Evolutionary conservation across 35 echinoderm and acorn worm species (phyloP).

Genomic region (Lytechinus variegatus): DNA sequence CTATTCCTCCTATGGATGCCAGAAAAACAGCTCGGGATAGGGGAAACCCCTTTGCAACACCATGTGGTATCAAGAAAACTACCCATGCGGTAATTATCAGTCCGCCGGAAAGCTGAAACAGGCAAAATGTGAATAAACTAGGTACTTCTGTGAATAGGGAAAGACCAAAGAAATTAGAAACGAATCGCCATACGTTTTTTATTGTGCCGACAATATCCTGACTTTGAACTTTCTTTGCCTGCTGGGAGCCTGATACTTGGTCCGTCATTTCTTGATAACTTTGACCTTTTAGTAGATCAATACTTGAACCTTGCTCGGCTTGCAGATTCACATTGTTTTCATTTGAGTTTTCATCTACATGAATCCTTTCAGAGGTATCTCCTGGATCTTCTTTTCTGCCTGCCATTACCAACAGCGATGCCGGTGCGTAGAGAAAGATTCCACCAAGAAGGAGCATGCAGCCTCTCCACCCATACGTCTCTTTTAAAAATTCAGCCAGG

Average conservation of each 20-base stretch:
- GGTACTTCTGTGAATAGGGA: neutral
- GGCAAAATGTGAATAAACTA: neutral
- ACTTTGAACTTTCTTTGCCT: neutral
- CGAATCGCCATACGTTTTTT: neutral
- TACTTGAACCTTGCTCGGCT: neutral
- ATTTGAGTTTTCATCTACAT: neutral
- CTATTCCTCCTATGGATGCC: neutral
- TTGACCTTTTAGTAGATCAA: neutral
- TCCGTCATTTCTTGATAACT: neutral
- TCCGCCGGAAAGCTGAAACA: neutral
- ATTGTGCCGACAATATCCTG: neutral
- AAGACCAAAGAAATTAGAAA: neutral
- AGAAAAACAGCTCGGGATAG: neutral
- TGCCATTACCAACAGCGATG: neutral
- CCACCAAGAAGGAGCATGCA: slow-evolving; percentile 51
- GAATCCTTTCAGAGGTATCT: neutral
- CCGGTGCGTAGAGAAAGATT: neutral
- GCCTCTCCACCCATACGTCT: slow-evolving; percentile 65
- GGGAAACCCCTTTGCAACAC: slow-evolving; percentile 18
- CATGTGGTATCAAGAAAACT: slow-evolving; percentile 43
- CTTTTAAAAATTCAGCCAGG: slow-evolving; percentile 36
- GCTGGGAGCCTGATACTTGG: neutral
- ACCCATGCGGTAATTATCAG: slow-evolving; percentile 19
- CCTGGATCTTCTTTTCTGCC: neutral
- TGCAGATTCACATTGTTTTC: neutral